Evolutionary conservation across 1,140 invertebrate genomes (phyloP).

Genomic region (Tachypleus tridentatus): DNA sequence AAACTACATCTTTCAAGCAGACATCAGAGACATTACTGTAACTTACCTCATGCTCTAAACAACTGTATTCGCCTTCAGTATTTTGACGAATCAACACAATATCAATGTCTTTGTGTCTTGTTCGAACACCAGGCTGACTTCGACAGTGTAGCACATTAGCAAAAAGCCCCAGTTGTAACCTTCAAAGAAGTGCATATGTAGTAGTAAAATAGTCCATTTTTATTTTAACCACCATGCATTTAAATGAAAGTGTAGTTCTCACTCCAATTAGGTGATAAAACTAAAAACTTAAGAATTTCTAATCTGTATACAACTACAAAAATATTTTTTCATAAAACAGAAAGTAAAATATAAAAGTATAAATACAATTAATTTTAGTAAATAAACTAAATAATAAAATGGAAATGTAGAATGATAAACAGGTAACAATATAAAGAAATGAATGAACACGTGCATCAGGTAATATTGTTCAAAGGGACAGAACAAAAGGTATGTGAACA

Average conservation of each 20-base stretch:
- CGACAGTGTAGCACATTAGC: conserved; percentile 93
- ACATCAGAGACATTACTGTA: not conserved
- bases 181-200: conserved; percentile 40
- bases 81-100: conserved; percentile 91
- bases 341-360: not conserved
- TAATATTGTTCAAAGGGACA: not conserved
- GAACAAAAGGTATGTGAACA: not conserved
- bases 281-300: too few species aligned
- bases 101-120: conserved; percentile 83
- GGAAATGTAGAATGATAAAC: too few species aligned
- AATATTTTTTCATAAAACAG: not conserved
- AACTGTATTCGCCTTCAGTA: conserved; percentile 80
- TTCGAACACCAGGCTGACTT: conserved; percentile 73
- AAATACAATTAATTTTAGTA: too few species aligned
- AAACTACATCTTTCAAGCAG: too few species aligned
- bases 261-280: too few species aligned
- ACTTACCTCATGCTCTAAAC: conserved; percentile 83
- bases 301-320: not conserved
- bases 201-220: conserved; percentile 19
- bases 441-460: too few species aligned
- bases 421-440: too few species aligned
- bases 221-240: not conserved
- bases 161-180: conserved; percentile 72
- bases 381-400: too few species aligned
- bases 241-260: not conserved